Evolutionary conservation across 2,797 vertebrate genomes (phyloP).

Genomic region (Ammospiza maritima): DNA sequence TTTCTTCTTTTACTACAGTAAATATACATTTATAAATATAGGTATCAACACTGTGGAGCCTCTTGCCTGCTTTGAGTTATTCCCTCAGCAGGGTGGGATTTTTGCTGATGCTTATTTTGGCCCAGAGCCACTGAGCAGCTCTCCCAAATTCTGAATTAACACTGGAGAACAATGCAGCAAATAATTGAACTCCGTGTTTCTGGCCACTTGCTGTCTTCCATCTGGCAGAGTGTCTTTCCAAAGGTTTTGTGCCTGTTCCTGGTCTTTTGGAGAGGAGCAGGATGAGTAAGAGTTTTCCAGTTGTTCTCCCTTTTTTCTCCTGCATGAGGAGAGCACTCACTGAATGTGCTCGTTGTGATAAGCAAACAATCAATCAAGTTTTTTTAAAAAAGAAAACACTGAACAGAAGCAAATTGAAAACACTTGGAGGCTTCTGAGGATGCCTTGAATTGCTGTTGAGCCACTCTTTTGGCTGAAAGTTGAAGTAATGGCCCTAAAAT

Average conservation of each 20-base stretch:
- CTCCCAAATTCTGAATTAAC: neutral
- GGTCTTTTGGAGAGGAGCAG: neutral
- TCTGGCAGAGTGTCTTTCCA: neutral
- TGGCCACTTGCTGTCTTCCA: neutral
- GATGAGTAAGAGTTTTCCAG: neutral
- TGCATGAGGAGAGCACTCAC: neutral
- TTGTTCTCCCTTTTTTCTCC: neutral
- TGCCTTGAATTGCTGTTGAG: neutral
- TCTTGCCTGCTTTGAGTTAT: neutral
- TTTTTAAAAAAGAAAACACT: neutral
- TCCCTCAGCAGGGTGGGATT: neutral
- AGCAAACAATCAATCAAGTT: neutral
- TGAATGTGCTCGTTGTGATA: neutral
- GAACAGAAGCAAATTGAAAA: neutral
- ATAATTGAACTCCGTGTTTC: neutral
- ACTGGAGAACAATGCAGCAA: neutral
- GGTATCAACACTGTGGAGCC: neutral
- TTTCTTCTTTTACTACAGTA: neutral
- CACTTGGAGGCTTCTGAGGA: neutral
- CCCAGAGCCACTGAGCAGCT: neutral
- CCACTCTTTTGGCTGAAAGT: neutral
- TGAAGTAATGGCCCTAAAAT: neutral
- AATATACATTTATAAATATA: neutral
- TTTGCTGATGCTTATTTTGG: neutral
- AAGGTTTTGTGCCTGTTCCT: neutral